Base-by-base conservation (phyloP, 1,140 invertebrate species). In the Cheumatopsyche charites region DNA sequence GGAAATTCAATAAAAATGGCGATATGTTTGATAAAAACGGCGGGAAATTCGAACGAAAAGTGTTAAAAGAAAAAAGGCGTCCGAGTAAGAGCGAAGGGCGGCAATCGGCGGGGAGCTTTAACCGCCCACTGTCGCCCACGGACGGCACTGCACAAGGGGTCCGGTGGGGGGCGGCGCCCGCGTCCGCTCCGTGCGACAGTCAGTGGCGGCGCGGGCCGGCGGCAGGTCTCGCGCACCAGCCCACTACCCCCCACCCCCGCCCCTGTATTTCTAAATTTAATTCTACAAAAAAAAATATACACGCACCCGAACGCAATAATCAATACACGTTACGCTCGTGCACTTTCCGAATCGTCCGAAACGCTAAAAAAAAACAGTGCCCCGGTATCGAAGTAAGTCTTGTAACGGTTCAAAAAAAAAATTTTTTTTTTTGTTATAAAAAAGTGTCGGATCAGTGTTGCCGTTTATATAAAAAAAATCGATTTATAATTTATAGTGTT, bases 151-250 rank as follows among this genome's bases (percentile, higher is more conserved):
- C 12, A 19, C 26, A 13, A 3, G n/a, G 17, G 58, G 62, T 21
- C 41, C 23, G 62, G n/a, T n/a, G 23, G 47, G 66, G 41, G 66
- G 25, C 66, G 66, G n/a, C 25, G 45, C 55, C 11, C 21, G 12
- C 25, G 3, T 6, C 12, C 21, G 4, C 25, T 47, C 21, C 2
- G 55, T 36, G 21, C 66, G 66, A 25, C 66, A 68, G 66, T 68
- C 66, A 68, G 66, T 68, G 47, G 47, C 66, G 47, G 66, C 66
- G 66, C 66, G 66, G 25, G 47, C 66, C 66, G 13, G 66, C 66
- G 66, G 66, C 66, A 68, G 66, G 66, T 68, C 49, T 45, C 66
- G 66, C 66, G 63, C 43, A 55, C 49, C 43, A 55, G 66, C 63
- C 49, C 5, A 63, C 17, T 49, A 67, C 15, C 66, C 23, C 25